A percentile compares a stretch with the other conserved stretches of the same genome.
These are phyloP conservation scores for Oryzias javanicus DNA, from an alignment of 2,113 vertebrate genomes.

Conservation along the genomic window DNA sequence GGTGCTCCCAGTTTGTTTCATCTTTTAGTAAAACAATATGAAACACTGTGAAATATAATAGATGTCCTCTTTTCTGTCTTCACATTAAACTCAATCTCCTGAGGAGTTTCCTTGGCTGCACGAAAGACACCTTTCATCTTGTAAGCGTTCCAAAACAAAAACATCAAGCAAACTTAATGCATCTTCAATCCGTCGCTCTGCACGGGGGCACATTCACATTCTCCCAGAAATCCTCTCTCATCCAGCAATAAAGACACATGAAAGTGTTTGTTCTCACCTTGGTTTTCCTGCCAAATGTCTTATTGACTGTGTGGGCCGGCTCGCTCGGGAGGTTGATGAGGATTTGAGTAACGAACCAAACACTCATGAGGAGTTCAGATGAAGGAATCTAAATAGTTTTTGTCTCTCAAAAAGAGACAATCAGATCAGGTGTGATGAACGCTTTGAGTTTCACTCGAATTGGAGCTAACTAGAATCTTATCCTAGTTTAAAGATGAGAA, in stretches of 20 bases:
- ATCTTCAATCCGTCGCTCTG: no score
- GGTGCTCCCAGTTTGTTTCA: conserved; percentile 6
- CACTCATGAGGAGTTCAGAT: conserved; percentile 14
- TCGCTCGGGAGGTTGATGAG: conserved; percentile 12
- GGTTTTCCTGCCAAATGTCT: conserved; percentile 43
- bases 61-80: conserved; percentile 2
- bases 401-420: conserved; percentile 6
- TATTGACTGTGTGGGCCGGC: conserved; percentile 15
- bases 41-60: conserved; percentile 11
- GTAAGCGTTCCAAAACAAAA: conserved; percentile 12
- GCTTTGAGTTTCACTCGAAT: no score
- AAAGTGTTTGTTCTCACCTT: conserved; percentile 31
- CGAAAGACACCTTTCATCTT: conserved; percentile 11
- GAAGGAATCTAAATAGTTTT: conserved; percentile 10
- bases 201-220: no score
- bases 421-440: neutral
- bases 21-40: conserved; percentile 24
- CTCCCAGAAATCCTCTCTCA: neutral
- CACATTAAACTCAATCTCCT: conserved; percentile 4
- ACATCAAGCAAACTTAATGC: neutral
- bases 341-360: conserved; percentile 11
- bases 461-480: no score
- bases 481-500: no score
- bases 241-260: conserved; percentile 13
- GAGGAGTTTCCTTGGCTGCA: neutral